Evolutionary conservation across 1,140 invertebrate species (phyloP).

Genomic region (Hypsibius dujardini): DNA sequence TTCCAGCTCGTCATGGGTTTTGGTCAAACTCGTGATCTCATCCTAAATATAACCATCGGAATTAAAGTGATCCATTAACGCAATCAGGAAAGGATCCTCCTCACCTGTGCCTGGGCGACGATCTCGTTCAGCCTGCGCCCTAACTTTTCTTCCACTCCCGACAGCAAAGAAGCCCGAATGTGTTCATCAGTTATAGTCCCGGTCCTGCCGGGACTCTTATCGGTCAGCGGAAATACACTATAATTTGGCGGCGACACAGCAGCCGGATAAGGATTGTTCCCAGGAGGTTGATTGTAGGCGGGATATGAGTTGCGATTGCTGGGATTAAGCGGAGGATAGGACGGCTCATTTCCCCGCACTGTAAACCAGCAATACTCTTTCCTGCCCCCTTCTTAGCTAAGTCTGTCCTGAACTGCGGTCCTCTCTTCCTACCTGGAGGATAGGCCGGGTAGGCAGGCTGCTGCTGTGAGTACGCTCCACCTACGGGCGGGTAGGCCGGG

Average conservation of each 20-base stretch:
- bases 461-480: slow-evolving; percentile 27
- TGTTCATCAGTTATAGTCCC: slow-evolving; percentile 86
- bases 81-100: background rate
- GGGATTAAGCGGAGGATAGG: background rate
- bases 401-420: background rate
- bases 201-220: slow-evolving; percentile 21
- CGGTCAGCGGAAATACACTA: slow-evolving; percentile 20
- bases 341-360: too few species aligned
- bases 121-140: slow-evolving; percentile 65
- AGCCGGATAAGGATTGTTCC: slow-evolving; percentile 17
- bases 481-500: slow-evolving; percentile 27
- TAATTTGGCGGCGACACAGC: background rate
- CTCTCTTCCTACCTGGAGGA: slow-evolving; percentile 17
- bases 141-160: slow-evolving; percentile 85
- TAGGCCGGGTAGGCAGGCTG: slow-evolving; percentile 25
- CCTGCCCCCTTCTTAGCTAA: too few species aligned
- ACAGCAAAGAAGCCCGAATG: slow-evolving; percentile 73
- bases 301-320: background rate
- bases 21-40: slow-evolving; percentile 69
- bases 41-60: slow-evolving; percentile 40
- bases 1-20: slow-evolving; percentile 68
- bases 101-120: slow-evolving; percentile 52
- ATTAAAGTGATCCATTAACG: slow-evolving; percentile 12
- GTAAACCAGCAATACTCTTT: too few species aligned
- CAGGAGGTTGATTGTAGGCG: slow-evolving; percentile 18